These are phyloP conservation scores for Philonicus albiceps DNA, from an alignment of 2,888 invertebrate species.

Conservation along the genomic window DNA sequence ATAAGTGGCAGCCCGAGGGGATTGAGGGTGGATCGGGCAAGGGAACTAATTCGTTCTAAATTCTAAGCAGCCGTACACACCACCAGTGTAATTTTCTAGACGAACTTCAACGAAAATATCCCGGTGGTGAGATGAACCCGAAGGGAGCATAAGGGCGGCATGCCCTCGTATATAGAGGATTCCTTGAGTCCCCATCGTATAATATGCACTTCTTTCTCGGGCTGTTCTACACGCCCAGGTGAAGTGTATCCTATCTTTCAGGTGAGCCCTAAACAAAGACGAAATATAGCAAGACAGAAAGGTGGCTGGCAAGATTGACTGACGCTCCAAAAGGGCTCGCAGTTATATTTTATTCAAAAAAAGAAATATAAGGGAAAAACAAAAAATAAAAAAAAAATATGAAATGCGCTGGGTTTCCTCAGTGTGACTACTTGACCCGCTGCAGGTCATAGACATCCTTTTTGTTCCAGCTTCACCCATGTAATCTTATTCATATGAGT, in stretches of 20 bases:
- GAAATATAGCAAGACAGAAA: not conserved
- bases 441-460: slow-evolving; percentile 29
- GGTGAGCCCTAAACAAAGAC: not conserved
- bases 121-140: not conserved
- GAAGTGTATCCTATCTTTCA: not conserved
- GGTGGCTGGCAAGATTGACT: not conserved
- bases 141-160: not conserved
- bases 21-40: not conserved
- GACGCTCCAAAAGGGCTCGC: not conserved
- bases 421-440: slow-evolving; percentile 29
- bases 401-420: not conserved
- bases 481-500: slow-evolving; percentile 4
- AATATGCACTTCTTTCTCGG: not conserved
- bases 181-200: not conserved
- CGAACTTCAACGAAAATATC: not conserved
- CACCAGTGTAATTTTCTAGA: not conserved
- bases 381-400: not conserved
- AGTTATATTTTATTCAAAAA: slow-evolving; percentile 34
- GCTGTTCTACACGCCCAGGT: not conserved
- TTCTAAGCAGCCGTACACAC: not conserved
- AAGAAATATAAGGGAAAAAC: not conserved
- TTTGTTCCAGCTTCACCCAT: not conserved
- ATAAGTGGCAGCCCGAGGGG: not conserved
- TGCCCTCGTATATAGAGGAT: not conserved
- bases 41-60: not conserved